Evolutionary conservation across 2,888 invertebrate species (phyloP), one percentile per base, ranked within the genome.

Genomic region (Drosophila borealis): DNA sequence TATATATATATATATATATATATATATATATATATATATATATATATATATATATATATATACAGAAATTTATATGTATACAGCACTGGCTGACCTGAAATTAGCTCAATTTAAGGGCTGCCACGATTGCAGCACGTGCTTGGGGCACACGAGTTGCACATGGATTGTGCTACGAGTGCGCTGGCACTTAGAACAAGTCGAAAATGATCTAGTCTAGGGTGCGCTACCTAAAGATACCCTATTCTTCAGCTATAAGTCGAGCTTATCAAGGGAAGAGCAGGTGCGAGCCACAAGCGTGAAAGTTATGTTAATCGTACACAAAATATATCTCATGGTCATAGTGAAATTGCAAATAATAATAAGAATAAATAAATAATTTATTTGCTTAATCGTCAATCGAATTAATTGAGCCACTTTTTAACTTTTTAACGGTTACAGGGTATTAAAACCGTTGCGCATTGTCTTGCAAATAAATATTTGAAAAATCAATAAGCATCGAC

Each of bases 391-490:
- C 2, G 8, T 29, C 8, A 29, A 39, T 50, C 3, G 19, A 0
- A 1, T 19, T 10, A 14, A 19, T 44, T 9, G 2, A 34, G 6
- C n/a, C 25, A 29, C 13, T 5, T 49, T 49, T 10, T 9, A 25
- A 11, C 1, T 5, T 1, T 4, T 13, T 9, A 9, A 4, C 9
- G 13, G 11, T 6, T 49, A 37, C 45, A 63, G 63, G 29, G 49
- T 37, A 64, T 49, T 3, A 1, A 8, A 49, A 11, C 4, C 25
- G 45, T 29, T 13, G 17, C 19, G 21, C 37, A 51, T 73, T 73
- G 49, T 48, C 29, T 57, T 69, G 50, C 42, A 70, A 49, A 74
- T 60, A 69, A 73, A 76, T 78, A 78, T 77, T 77, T 77, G 74
- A 39, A 74, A 77, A 78, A 77, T 77, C 77, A 77, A 77, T 77